A percentile compares a stretch with the other conserved stretches of the same genome.
Conservation (phyloP, 1,140 invertebrate species). For the Caenorhabditis remanei region DNA sequence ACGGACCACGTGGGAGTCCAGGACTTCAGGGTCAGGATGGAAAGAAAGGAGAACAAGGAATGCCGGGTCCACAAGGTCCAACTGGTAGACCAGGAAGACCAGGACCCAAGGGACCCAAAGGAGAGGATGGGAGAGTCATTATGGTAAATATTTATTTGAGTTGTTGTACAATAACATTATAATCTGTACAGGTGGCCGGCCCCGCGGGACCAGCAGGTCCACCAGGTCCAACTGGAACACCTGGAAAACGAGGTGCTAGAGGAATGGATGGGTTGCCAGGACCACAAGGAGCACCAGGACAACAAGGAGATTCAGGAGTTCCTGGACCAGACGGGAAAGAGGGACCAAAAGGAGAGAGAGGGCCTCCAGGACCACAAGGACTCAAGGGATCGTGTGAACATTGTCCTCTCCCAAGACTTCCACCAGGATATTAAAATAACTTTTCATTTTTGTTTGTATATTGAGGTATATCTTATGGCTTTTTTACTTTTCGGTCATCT, state of each 20-base stretch:
- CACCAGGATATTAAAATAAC: slow-evolving; percentile 63
- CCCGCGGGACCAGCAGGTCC: slow-evolving; percentile 63
- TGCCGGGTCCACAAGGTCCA: slow-evolving; percentile 66
- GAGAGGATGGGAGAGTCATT: slow-evolving; percentile 66
- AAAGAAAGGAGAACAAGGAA: slow-evolving; percentile 66
- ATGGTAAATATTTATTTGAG: slow-evolving; percentile 57
- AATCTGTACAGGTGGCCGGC: slow-evolving; percentile 48
- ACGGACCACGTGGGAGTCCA: slow-evolving; percentile 64
- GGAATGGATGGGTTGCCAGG: slow-evolving; percentile 62
- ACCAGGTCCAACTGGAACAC: slow-evolving; percentile 57
- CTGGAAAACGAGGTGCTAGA: slow-evolving; percentile 57
- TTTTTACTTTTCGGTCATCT: background rate
- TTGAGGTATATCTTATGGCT: background rate
- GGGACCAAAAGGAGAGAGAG: slow-evolving; percentile 58
- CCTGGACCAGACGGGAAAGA: slow-evolving; percentile 64
- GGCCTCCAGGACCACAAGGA: slow-evolving; percentile 60
- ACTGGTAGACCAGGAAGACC: slow-evolving; percentile 63
- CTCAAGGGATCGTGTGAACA: slow-evolving; percentile 63
- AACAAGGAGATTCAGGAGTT: slow-evolving; percentile 57
- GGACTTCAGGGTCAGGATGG: slow-evolving; percentile 65
- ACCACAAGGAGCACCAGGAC: slow-evolving; percentile 59
- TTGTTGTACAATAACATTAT: background rate
- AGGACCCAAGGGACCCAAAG: slow-evolving; percentile 66
- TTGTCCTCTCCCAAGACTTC: slow-evolving; percentile 63
- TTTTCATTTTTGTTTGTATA: slow-evolving; percentile 5